Conservation (phyloP, 2,113 vertebrate genomes). For the Eulemur rufifrons region DNA sequence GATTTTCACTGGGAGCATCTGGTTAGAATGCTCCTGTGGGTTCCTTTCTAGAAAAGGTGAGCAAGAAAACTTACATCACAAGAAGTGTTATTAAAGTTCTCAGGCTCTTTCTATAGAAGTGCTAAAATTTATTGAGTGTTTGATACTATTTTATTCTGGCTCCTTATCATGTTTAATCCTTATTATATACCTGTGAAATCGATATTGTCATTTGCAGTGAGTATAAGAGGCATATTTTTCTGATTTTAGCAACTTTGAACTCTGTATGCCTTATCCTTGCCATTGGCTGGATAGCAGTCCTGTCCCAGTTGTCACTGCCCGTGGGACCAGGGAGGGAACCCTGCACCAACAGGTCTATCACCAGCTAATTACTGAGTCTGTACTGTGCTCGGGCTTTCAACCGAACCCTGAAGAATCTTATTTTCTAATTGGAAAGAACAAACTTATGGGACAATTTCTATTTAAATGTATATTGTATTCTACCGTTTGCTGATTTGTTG, state of each 20-base stretch:
- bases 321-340: no score
- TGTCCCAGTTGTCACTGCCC: fast-evolving
- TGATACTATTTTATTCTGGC: background rate
- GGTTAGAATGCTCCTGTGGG: background rate
- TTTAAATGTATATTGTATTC: background rate
- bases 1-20: no score
- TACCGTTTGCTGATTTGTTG: background rate
- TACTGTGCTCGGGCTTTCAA: background rate
- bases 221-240: background rate
- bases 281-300: no score
- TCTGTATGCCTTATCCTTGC: background rate
- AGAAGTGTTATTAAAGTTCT: background rate
- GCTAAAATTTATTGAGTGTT: no score
- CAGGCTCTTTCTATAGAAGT: background rate
- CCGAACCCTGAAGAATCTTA: no score
- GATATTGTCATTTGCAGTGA: background rate
- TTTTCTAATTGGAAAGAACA: background rate
- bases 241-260: background rate
- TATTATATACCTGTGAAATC: background rate
- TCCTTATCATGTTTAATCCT: no score
- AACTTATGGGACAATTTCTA: background rate
- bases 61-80: no score
- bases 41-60: background rate
- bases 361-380: no score
- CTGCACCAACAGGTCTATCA: background rate